A percentile compares a stretch with the other conserved stretches of the same genome.
Evolutionary conservation across 2,113 vertebrate species (phyloP).

Genomic region (Emydocephalus ijimae): DNA sequence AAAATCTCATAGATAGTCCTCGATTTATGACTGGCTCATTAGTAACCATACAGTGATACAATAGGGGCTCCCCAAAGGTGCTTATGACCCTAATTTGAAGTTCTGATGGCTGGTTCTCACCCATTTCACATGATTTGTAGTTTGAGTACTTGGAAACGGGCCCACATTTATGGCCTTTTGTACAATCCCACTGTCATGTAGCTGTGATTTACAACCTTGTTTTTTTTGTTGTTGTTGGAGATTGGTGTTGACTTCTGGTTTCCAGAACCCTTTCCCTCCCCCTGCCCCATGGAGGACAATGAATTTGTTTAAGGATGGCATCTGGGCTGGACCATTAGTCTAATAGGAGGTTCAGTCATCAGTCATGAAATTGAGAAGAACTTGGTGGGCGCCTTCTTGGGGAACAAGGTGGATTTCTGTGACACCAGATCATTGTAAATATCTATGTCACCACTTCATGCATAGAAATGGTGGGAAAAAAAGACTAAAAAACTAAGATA

Average conservation of each 20-base stretch:
- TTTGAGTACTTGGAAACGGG: background rate
- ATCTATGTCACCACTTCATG: background rate
- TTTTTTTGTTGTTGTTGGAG: background rate
- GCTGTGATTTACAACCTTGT: background rate
- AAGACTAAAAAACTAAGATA: background rate
- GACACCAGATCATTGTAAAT: background rate
- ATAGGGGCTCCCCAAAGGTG: background rate
- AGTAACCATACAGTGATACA: background rate
- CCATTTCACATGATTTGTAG: background rate
- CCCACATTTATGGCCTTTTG: background rate
- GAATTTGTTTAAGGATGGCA: background rate
- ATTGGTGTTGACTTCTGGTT: background rate
- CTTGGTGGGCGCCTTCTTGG: background rate
- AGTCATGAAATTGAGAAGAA: background rate
- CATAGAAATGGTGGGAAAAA: background rate
- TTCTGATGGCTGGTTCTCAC: background rate
- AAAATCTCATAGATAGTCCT: background rate
- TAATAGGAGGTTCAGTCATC: background rate
- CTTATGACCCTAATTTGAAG: background rate
- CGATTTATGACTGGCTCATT: background rate
- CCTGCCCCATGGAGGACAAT: no score
- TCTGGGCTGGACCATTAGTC: background rate
- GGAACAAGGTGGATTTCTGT: background rate
- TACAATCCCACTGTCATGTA: background rate
- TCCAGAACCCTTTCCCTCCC: background rate